These are phyloP conservation scores for Drosophila paranaensis DNA, from an alignment of 2,888 invertebrate species.

Conservation along the genomic window DNA sequence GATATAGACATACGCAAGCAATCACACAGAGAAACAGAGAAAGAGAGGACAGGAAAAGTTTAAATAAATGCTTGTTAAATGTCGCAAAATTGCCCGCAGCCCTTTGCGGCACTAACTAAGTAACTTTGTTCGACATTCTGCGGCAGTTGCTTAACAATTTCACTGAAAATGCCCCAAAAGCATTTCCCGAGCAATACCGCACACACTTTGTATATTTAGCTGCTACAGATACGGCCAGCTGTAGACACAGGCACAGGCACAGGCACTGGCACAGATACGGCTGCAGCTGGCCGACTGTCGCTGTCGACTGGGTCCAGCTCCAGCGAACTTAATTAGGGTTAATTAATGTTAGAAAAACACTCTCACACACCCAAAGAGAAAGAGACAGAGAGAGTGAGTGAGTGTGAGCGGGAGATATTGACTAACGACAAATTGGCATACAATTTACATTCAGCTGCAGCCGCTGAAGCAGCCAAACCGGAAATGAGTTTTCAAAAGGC, in stretches of 20 bases:
- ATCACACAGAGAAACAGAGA: neutral
- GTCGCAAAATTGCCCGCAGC: constrained; percentile 65
- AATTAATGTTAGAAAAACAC: constrained; percentile 73
- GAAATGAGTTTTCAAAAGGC: constrained; percentile 78
- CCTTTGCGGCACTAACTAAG: constrained; percentile 45
- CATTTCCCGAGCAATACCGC: constrained; percentile 31
- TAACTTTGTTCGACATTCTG: constrained; percentile 56
- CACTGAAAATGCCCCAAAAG: constrained; percentile 55
- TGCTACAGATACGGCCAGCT: constrained; percentile 9
- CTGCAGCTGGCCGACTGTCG: constrained; percentile 4
- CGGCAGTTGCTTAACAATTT: constrained; percentile 62
- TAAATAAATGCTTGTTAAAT: constrained; percentile 71
- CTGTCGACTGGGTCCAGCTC: constrained; percentile 20
- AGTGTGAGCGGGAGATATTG: constrained; percentile 42
- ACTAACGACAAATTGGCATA: constrained; percentile 67
- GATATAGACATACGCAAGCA: constrained; percentile 35
- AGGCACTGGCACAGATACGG: constrained; percentile 9
- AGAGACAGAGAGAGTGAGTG: neutral
- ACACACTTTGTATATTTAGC: constrained; percentile 24
- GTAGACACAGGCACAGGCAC: constrained; percentile 9
- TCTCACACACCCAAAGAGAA: constrained; percentile 9
- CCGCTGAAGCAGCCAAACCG: constrained; percentile 48
- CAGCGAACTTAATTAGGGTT: constrained; percentile 73
- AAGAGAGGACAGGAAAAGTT: constrained; percentile 38
- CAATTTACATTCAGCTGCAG: constrained; percentile 51